Evolutionary conservation across 1,140 invertebrate species (phyloP).

Genomic region (Ips typographus): DNA sequence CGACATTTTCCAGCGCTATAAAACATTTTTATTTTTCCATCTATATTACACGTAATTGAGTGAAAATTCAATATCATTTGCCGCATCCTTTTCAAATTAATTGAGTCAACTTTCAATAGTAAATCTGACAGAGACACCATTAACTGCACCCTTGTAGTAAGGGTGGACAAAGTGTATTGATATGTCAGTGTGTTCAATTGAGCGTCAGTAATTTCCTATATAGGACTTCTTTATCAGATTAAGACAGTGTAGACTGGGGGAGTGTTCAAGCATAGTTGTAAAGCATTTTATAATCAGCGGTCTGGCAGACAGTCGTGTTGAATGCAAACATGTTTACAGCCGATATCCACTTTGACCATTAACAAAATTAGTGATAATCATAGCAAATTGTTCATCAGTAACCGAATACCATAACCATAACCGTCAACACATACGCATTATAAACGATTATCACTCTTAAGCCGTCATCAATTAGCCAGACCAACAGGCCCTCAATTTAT

Average conservation of each 20-base stretch:
- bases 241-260: constrained; percentile 7
- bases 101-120: constrained; percentile 1
- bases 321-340: background rate
- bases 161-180: constrained; percentile 33
- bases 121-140: constrained; percentile 26
- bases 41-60: too few species aligned
- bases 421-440: constrained; percentile 23
- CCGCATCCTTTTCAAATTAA: constrained; percentile 13
- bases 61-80: background rate
- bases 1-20: background rate
- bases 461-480: constrained; percentile 11
- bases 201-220: constrained; percentile 25
- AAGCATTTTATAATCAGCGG: background rate
- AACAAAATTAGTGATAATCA: constrained; percentile 20
- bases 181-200: constrained; percentile 31
- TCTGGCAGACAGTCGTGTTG: background rate
- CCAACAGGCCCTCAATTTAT: constrained; percentile 23
- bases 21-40: too few species aligned
- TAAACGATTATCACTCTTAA: constrained; percentile 17
- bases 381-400: constrained; percentile 14
- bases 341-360: background rate
- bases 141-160: constrained; percentile 21
- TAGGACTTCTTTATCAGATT: constrained; percentile 23
- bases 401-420: constrained; percentile 19
- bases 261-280: background rate